Base-by-base conservation (phyloP, 2,888 invertebrate genomes). In the Heliconius erato region DNA sequence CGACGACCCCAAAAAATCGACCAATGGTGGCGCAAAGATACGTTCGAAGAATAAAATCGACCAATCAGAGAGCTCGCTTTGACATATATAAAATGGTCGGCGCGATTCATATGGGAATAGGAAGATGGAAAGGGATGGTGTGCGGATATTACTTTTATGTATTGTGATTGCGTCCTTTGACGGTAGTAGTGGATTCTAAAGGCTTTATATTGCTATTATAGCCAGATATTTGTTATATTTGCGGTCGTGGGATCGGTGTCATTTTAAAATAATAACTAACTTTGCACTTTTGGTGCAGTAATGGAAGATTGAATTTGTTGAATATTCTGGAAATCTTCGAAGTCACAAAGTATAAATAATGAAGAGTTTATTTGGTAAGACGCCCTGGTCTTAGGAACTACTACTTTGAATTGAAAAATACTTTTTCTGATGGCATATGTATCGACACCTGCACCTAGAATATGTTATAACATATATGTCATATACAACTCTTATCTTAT, bases 31-130 rank as follows among this genome's bases (percentile, higher is more conserved):
- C 54, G 79, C 80, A 76, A 82, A 78, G 83, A 77, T 81, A 84
- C 77, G 83, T 79, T 85, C 85, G 83, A 84, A 85, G 86, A 86
- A 87, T 82, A 85, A 79, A 86, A 82, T 76, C 85, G 82, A 83
- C 89, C 88, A 89, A 90, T 89, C 87, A 87, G 85, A 67, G 74
- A 81, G 82, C 82, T 80, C 68, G 74, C 84, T 63, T 71, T 77
- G 44, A 35, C 63, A 77, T 28, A 35, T 71, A 63, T 59, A 40
- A 80, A 71, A 71, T 71, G 44, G 69, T n/a, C 44, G 54, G 76
- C 26, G 32, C 68, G 44, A 68, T 68, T 49, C 78, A 68, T 67
- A 28, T 78, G 78, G 68, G 77, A 78, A 68, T 78, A 78, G 49
- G 49, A 65, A 65, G 77, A 65, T 26, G 11, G 78, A 78, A 11